Evolutionary conservation across 2,888 invertebrate species (phyloP).

Genomic region (Tupiocoris notatus): DNA sequence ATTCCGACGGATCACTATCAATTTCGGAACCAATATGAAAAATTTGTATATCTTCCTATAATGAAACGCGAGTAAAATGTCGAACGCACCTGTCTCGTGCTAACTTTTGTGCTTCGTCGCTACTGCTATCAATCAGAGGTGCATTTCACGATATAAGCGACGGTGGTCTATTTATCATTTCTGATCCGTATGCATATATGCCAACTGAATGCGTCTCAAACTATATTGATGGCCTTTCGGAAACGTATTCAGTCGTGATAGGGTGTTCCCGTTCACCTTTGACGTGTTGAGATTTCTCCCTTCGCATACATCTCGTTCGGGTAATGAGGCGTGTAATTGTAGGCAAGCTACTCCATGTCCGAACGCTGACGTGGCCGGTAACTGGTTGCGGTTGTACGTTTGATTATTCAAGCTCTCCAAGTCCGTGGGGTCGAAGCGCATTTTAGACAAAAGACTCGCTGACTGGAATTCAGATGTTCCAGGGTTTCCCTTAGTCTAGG

Average conservation of each 20-base stretch:
- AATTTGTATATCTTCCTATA: too few relatives aligned
- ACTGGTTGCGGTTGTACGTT: not conserved
- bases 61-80: too few relatives aligned
- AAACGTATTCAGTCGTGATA: not conserved
- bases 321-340: not conserved
- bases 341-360: not conserved
- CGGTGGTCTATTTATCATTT: not conserved
- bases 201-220: not conserved
- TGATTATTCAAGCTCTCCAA: too few relatives aligned
- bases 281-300: not conserved
- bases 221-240: not conserved
- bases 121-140: too few relatives aligned
- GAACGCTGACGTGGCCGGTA: not conserved
- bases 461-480: too few relatives aligned
- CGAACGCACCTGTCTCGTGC: too few relatives aligned
- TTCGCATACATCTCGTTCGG: not conserved
- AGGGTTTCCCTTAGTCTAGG: too few relatives aligned
- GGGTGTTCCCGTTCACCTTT: not conserved
- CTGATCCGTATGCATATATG: not conserved
- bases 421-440: too few relatives aligned
- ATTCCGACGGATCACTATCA: too few relatives aligned
- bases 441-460: too few relatives aligned
- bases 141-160: not conserved
- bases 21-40: too few relatives aligned
- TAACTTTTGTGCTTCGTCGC: too few relatives aligned